Conservation (phyloP, 1,140 invertebrate species). For the Diorhabda elongata region DNA sequence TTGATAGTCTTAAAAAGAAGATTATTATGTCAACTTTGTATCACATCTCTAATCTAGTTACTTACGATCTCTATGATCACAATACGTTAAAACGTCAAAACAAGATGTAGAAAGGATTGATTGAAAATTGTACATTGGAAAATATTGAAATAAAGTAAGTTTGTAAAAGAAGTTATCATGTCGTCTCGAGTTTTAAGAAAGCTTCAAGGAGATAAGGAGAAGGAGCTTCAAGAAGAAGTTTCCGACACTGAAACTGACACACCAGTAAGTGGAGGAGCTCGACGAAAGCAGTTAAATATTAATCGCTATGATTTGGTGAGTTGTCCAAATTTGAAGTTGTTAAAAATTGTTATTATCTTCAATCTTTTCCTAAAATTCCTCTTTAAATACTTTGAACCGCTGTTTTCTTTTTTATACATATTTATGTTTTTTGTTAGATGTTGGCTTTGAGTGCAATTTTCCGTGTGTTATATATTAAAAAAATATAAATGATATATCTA, state of each 20-base stretch:
- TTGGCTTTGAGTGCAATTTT: too few relatives aligned
- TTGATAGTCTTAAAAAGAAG: too few relatives aligned
- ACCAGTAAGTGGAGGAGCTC: conserved; percentile 46
- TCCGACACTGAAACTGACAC: conserved; percentile 52
- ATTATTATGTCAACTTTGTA: too few relatives aligned
- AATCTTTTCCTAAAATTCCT: too few relatives aligned
- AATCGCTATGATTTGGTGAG: conserved; percentile 64
- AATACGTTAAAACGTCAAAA: not conserved
- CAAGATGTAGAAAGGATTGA: not conserved
- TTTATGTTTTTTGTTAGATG: too few relatives aligned
- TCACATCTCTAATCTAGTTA: too few relatives aligned
- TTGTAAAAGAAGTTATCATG: conserved; percentile 46
- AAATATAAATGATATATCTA: too few relatives aligned
- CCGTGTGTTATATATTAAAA: too few relatives aligned
- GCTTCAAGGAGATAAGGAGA: conserved; percentile 56
- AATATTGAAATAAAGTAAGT: not conserved
- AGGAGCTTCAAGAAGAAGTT: conserved; percentile 48
- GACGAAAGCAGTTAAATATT: conserved; percentile 52
- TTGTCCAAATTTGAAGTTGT: conserved; percentile 25
- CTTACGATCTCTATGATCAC: too few relatives aligned
- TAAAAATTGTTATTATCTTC: conserved; percentile 3
- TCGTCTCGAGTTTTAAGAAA: conserved; percentile 61
- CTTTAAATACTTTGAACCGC: too few relatives aligned
- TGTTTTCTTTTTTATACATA: too few relatives aligned
- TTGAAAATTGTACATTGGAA: not conserved